A percentile compares a stretch with the other conserved stretches of the same genome.
These are phyloP conservation scores for Elymnias hypermnestra DNA, from an alignment of 1,140 invertebrate species.

Conservation along the genomic window DNA sequence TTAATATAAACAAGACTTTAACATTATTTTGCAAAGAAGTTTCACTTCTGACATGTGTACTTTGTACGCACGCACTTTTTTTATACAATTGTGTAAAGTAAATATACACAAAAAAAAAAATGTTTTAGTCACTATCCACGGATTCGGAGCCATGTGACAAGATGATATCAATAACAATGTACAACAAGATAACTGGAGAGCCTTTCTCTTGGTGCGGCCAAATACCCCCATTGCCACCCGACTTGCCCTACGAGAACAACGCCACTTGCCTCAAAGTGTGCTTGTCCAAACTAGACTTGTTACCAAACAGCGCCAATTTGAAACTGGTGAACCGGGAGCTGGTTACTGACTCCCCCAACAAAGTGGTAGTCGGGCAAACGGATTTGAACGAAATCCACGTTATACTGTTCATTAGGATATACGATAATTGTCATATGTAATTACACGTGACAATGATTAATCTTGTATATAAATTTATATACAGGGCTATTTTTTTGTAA, in stretches of 20 bases:
- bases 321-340: constrained; percentile 37
- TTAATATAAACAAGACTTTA: too few relatives aligned
- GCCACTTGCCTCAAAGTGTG: constrained; percentile 28
- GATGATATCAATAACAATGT: constrained; percentile 40
- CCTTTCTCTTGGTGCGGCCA: constrained; percentile 43
- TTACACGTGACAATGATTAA: too few relatives aligned
- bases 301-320: constrained; percentile 41
- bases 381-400: constrained; percentile 43
- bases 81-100: too few relatives aligned
- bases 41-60: too few relatives aligned
- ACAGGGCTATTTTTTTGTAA: too few relatives aligned
- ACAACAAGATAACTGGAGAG: constrained; percentile 50
- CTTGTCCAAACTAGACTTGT: constrained; percentile 38
- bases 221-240: constrained; percentile 28
- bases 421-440: background rate
- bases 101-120: too few relatives aligned
- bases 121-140: constrained; percentile 39
- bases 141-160: constrained; percentile 16
- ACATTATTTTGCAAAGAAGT: too few relatives aligned
- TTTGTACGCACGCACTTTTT: too few relatives aligned
- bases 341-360: constrained; percentile 31
- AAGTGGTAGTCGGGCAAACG: constrained; percentile 41
- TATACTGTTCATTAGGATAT: constrained; percentile 21
- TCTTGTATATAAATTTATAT: too few relatives aligned
- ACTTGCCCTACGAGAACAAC: constrained; percentile 27